phyloP scores from a whole-genome alignment of 2,113 vertebrate genomes.

The Gallinago paraguaiae region DNA sequence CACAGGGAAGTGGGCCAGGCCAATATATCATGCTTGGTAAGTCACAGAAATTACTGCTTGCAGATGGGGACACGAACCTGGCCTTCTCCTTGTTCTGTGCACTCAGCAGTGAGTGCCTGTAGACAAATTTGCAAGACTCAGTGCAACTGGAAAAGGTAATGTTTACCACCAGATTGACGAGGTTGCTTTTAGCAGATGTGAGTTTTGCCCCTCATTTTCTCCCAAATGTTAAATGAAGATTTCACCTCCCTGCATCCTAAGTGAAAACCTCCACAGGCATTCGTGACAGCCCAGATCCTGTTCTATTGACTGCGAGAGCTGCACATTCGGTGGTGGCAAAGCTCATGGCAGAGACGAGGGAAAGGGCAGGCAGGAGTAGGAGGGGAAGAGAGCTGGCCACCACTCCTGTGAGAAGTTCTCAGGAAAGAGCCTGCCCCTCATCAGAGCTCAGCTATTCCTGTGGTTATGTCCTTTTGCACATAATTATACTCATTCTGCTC shows the following conservation, averaged over 20 bases:
- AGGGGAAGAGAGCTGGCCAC: neutral
- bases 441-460: constrained; percentile 12
- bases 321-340: neutral
- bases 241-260: neutral
- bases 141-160: neutral
- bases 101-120: neutral
- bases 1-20: neutral
- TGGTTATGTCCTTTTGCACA: neutral
- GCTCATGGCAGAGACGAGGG: neutral
- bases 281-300: neutral
- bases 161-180: neutral
- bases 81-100: neutral
- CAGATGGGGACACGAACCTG: neutral
- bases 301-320: neutral
- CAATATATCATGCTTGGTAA: neutral
- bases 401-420: neutral
- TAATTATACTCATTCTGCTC: constrained; percentile 13
- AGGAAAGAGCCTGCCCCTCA: neutral
- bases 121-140: neutral
- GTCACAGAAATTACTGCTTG: neutral
- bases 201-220: neutral
- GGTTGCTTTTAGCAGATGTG: neutral
- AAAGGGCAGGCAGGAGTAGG: neutral
- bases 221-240: neutral
- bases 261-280: neutral